Base-by-base conservation (phyloP, 2,888 invertebrate species). In the Caenorhabditis sp. region DNA sequence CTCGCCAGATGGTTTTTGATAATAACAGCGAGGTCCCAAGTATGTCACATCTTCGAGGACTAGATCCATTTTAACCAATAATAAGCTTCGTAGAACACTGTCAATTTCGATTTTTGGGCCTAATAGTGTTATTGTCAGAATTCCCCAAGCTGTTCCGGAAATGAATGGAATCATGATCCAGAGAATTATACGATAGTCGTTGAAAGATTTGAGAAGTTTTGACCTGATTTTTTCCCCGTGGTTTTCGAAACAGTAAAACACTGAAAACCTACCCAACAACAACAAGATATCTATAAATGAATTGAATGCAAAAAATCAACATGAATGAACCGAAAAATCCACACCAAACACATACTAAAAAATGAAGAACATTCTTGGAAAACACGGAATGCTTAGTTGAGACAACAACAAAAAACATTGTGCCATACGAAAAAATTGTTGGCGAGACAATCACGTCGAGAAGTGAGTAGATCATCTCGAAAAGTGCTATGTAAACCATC, bases 251-350 rank as follows among this genome's bases (percentile, higher is more conserved):
- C 4, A 6, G 5, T 31, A 10, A 31, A 10, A 31, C 5, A 31
- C 31, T 6, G 10, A 31, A 6, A 31, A 58, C 51, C 21, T 23
- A 50, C 51, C 21, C 6, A 37, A 57, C 50, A 27, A 64, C 64
- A 14, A 57, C 58, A 21, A 64, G 21, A 31, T 58, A 64, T 24
- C 64, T 37, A 21, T 64, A 64, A 26, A 64, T 43, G 24, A 64
- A 64, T 27, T 58, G 64, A 5, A 64, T 49, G 1, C 57, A 49
- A 17, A 64, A 49, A 12, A 64, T 23, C 49, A 57, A 50, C 58
- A 64, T 64, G 49, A 49, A 58, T 1, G 50, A 23, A n/a, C 58
- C 58, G 24, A 58, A 64, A 23, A 57, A 62, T 10, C 31, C 31
- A 31, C 31, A 31, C 31, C 31, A 31, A 31, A 31, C 5, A 31